Evolutionary conservation across 1,140 invertebrate genomes (phyloP).

Genomic region (Temnothorax curvispinosus): DNA sequence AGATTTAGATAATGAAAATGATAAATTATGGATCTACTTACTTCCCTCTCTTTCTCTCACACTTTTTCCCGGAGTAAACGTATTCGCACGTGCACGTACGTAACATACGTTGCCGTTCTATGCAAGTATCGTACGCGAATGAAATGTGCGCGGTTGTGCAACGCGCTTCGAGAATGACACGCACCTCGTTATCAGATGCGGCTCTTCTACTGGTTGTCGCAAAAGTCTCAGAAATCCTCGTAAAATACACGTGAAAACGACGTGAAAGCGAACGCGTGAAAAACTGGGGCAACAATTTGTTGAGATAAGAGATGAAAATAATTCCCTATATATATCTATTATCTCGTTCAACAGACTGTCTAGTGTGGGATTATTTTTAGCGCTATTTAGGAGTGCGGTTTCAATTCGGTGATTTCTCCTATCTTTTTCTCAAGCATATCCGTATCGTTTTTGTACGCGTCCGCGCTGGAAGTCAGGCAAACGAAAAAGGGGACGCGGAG

Average conservation of each 20-base stretch:
- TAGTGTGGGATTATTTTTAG: not conserved
- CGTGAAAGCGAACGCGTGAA: no score
- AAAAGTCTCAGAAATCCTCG: not conserved
- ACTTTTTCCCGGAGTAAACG: slow-evolving; percentile 1
- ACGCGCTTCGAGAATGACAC: slow-evolving; percentile 62
- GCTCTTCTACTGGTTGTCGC: slow-evolving; percentile 9
- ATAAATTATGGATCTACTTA: not conserved
- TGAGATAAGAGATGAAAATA: not conserved
- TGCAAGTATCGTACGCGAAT: slow-evolving; percentile 8
- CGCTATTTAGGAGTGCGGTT: not conserved
- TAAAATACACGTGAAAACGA: not conserved
- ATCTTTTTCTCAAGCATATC: not conserved
- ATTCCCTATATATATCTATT: not conserved
- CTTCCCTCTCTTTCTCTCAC: no score
- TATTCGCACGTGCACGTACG: not conserved
- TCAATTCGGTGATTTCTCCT: not conserved
- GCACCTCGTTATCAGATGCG: slow-evolving; percentile 64
- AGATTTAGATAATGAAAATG: not conserved
- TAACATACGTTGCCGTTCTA: not conserved
- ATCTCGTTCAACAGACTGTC: not conserved
- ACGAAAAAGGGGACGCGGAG: slow-evolving; percentile 2
- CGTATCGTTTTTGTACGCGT: not conserved
- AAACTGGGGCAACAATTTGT: not conserved
- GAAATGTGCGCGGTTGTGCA: slow-evolving; percentile 39
- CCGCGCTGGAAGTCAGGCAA: not conserved